Evolutionary conservation across 2,888 invertebrate species (phyloP).

Genomic region (Endomychus coccineus): DNA sequence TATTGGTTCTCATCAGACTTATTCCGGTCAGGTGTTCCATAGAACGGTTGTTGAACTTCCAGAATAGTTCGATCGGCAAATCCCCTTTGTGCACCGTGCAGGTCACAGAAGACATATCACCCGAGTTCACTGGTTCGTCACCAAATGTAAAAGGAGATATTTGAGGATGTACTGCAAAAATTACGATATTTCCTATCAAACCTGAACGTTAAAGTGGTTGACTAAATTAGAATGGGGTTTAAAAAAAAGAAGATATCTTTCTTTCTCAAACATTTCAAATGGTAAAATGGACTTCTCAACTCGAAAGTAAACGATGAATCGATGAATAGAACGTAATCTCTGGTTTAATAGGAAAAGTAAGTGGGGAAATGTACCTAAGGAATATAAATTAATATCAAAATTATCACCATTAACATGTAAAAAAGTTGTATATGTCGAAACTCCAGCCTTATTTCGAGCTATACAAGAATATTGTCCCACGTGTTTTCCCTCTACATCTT

Average conservation of each 20-base stretch:
- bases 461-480: constrained; percentile 70
- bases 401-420: constrained; percentile 33
- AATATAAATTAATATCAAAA: constrained; percentile 1
- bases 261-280: too few species aligned
- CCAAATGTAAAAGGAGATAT: constrained; percentile 47
- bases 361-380: too few species aligned
- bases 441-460: constrained; percentile 64
- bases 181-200: too few species aligned
- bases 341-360: too few species aligned
- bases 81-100: constrained; percentile 64
- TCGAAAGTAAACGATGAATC: too few species aligned
- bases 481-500: constrained; percentile 55
- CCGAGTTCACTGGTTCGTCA: constrained; percentile 50
- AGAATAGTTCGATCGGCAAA: constrained; percentile 45
- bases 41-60: constrained; percentile 40
- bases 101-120: constrained; percentile 55
- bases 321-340: too few species aligned
- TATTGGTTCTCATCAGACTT: constrained; percentile 42
- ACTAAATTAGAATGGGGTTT: constrained; percentile 39
- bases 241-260: too few species aligned
- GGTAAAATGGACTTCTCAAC: too few species aligned
- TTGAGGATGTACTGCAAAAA: constrained; percentile 33
- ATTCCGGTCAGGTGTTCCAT: constrained; percentile 39
- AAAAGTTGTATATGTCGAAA: constrained; percentile 59
- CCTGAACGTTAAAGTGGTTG: too few species aligned